Conservation (phyloP, 2,888 invertebrate species). For the Leptura quadrifasciata region DNA sequence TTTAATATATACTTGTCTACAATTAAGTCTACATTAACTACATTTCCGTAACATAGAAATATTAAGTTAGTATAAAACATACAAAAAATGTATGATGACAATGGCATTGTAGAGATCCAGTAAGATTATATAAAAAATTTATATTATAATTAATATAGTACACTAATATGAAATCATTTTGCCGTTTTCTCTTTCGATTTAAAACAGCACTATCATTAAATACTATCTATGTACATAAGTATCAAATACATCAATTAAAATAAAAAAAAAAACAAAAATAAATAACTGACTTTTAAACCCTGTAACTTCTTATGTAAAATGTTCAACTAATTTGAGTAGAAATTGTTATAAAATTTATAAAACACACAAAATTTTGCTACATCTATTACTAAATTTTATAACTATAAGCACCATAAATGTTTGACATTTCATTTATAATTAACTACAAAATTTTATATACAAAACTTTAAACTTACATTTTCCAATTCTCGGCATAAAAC, state of each 20-base stretch:
- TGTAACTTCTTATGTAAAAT: slow-evolving; percentile 63
- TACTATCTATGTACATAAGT: slow-evolving; percentile 60
- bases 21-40: slow-evolving; percentile 58
- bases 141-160: slow-evolving; percentile 50
- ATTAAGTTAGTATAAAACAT: slow-evolving; percentile 67
- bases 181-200: slow-evolving; percentile 26
- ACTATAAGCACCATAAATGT: slow-evolving; percentile 71
- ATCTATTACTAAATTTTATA: slow-evolving; percentile 59
- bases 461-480: slow-evolving; percentile 53
- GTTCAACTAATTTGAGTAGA: slow-evolving; percentile 63
- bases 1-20: slow-evolving; percentile 54
- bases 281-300: slow-evolving; percentile 65
- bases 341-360: slow-evolving; percentile 67
- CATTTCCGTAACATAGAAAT: slow-evolving; percentile 56
- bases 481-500: slow-evolving; percentile 52
- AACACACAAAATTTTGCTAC: slow-evolving; percentile 66
- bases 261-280: slow-evolving; percentile 59
- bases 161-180: slow-evolving; percentile 47
- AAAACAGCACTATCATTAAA: slow-evolving; percentile 56
- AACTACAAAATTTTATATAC: slow-evolving; percentile 61
- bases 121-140: slow-evolving; percentile 59
- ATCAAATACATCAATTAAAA: slow-evolving; percentile 55
- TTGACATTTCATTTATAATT: slow-evolving; percentile 67
- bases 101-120: slow-evolving; percentile 72
- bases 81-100: slow-evolving; percentile 64